Base-by-base conservation (phyloP, 2,888 invertebrate species). In the Epinotia demarniana region DNA sequence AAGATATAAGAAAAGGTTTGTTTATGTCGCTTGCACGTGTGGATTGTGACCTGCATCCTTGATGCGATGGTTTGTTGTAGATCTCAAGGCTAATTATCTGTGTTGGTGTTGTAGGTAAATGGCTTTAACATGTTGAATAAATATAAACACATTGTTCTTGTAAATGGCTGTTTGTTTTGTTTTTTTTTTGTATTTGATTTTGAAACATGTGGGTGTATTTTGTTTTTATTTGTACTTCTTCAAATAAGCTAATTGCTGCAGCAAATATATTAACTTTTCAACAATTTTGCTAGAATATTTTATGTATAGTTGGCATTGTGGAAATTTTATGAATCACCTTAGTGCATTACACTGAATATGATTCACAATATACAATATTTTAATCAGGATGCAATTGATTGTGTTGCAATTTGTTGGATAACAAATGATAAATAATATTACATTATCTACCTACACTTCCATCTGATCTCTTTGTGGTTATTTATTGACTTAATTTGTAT, bases 1-100 rank as follows among this genome's bases (percentile, higher is more conserved):
- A 90, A 87, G 82, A 87, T 87, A 84, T 81, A 85, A 86, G 84
- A 86, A 86, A 82, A 85, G 83, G 86, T 87, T 88, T 91, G 89
- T 90, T 88, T 89, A 87, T 84, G 79, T 84, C 81, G 80, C 77
- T 72, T 80, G 78, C 82, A 84, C 82, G 84, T 86, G 84, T 75
- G 79, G 75, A 81, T 77, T 84, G 78, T 84, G 82, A 81, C 81
- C 82, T 84, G 83, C 82, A 80, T 79, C 79, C 81, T 79, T 83
- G 80, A 68, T 57, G 69, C n/a, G 43, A 68, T 68, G 78, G 70
- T 80, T 79, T 58, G 74, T 83, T 82, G 55, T 76, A 70, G 69
- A 76, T 77, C 72, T 77, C 68, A 78, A 77, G 77, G 77, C 68
- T 58, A 58, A 69, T 63, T 71, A 72, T 69, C 61, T 61, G 68